A percentile compares a stretch with the other conserved stretches of the same genome.
These are phyloP conservation scores for Condylura cristata DNA, from an alignment of 2,113 vertebrate genomes.

Conservation along the genomic window DNA sequence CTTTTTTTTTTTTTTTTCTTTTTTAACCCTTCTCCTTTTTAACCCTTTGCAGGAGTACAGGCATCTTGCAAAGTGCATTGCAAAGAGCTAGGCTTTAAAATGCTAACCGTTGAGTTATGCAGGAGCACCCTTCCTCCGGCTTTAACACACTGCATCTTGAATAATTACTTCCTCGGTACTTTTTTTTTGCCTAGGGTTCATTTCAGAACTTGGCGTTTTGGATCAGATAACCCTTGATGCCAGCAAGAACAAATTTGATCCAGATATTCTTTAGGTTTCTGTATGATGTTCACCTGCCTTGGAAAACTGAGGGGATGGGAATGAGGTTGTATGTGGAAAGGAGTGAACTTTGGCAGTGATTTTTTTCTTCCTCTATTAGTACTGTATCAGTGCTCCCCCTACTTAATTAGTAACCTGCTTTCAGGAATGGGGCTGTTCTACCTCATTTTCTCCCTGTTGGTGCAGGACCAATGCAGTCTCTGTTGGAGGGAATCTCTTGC, in stretches of 20 bases:
- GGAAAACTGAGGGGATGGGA: neutral
- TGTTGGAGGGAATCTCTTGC: neutral
- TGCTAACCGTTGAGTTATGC: constrained; percentile 42
- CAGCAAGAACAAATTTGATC: constrained; percentile 7
- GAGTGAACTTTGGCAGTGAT: neutral
- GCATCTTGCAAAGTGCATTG: constrained; percentile 60
- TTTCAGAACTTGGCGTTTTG: constrained; percentile 45
- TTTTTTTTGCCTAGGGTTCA: constrained; percentile 2
- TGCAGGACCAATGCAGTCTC: neutral
- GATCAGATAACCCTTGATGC: constrained; percentile 31
- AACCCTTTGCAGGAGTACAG: constrained; percentile 58
- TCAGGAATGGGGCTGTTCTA: neutral
- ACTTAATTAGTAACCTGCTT: constrained; percentile 10
- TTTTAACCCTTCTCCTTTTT: neutral
- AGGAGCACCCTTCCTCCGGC: neutral
- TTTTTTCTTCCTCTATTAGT: neutral
- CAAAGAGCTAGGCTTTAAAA: constrained; percentile 46
- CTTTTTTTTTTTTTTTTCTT: neutral
- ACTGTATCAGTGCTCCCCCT: neutral
- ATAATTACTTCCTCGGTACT: neutral
- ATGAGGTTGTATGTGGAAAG: neutral
- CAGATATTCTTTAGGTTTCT: constrained; percentile 37
- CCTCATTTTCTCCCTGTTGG: neutral
- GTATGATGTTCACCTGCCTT: neutral
- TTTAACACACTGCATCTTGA: constrained; percentile 50